These are phyloP conservation scores for Eristalinus sepulchralis DNA, from an alignment of 2,888 invertebrate species.

Conservation along the genomic window DNA sequence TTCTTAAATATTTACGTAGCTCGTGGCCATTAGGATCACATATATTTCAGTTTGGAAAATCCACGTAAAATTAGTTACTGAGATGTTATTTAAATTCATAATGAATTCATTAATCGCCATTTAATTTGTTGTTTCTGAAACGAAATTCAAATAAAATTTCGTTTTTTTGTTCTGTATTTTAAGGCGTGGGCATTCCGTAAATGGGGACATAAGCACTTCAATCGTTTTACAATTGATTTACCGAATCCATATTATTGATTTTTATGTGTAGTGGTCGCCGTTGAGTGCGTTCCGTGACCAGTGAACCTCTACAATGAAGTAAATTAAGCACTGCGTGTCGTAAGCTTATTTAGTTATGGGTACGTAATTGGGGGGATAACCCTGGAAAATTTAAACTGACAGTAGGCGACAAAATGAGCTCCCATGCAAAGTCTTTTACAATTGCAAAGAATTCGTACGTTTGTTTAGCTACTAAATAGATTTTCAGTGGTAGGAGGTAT, in stretches of 20 bases:
- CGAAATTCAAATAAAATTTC: too few relatives aligned
- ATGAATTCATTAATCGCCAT: too few relatives aligned
- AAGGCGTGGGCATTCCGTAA: not conserved
- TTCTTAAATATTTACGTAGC: too few relatives aligned
- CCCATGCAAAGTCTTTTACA: not conserved
- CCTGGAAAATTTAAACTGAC: not conserved
- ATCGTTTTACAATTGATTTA: not conserved
- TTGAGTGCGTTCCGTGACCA: constrained; percentile 1
- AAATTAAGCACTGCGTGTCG: constrained; percentile 5
- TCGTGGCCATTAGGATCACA: too few relatives aligned
- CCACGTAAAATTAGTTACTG: too few relatives aligned
- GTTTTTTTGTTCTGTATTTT: not conserved
- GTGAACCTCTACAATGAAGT: constrained; percentile 8
- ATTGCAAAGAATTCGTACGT: not conserved
- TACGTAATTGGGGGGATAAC: too few relatives aligned
- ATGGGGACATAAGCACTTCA: not conserved
- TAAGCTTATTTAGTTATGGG: not conserved
- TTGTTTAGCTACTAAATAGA: not conserved
- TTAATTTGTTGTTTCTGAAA: too few relatives aligned
- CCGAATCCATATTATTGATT: not conserved
- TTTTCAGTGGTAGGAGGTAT: not conserved
- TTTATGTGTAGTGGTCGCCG: not conserved
- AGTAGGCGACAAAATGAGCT: not conserved
- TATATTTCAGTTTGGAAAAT: too few relatives aligned
- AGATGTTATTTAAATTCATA: too few relatives aligned